Conservation (phyloP, 2,888 invertebrate genomes). For the Orchesellides sinensis region DNA sequence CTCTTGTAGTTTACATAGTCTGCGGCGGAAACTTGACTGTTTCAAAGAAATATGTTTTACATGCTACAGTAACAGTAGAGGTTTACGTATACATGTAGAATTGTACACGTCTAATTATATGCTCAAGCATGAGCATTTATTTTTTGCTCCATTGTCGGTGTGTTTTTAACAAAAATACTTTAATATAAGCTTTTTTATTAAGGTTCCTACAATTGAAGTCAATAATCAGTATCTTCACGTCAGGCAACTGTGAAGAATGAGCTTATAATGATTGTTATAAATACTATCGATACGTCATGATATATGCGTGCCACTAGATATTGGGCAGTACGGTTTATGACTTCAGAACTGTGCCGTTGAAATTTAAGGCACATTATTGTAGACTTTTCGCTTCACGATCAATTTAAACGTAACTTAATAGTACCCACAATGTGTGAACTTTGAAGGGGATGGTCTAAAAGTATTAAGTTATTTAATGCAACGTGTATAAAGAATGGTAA, state of each 20-base stretch:
- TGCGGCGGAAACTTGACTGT: conserved; percentile 27
- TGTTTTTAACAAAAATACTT: not conserved
- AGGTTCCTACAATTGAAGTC: conserved; percentile 33
- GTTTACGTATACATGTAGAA: not conserved
- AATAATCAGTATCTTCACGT: conserved; percentile 34
- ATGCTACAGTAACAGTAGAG: no score
- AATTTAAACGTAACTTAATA: conserved; percentile 24
- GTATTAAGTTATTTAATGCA: not conserved
- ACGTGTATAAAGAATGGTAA: no score
- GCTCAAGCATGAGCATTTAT: not conserved
- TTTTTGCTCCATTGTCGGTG: not conserved
- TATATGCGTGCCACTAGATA: conserved; percentile 36
- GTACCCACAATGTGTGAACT: conserved; percentile 2
- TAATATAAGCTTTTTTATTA: conserved; percentile 1
- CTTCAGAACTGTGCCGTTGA: not conserved
- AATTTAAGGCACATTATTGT: not conserved
- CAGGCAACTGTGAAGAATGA: conserved; percentile 39
- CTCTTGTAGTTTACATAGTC: not conserved
- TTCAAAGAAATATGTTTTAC: not conserved
- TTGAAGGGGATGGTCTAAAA: conserved; percentile 15
- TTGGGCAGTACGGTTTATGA: conserved; percentile 17
- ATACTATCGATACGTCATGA: not conserved
- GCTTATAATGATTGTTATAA: not conserved
- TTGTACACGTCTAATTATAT: no score
- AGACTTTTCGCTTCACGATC: not conserved